These are phyloP conservation scores for Fistularia commersonii DNA, from an alignment of 2,797 vertebrate genomes.

Conservation along the genomic window DNA sequence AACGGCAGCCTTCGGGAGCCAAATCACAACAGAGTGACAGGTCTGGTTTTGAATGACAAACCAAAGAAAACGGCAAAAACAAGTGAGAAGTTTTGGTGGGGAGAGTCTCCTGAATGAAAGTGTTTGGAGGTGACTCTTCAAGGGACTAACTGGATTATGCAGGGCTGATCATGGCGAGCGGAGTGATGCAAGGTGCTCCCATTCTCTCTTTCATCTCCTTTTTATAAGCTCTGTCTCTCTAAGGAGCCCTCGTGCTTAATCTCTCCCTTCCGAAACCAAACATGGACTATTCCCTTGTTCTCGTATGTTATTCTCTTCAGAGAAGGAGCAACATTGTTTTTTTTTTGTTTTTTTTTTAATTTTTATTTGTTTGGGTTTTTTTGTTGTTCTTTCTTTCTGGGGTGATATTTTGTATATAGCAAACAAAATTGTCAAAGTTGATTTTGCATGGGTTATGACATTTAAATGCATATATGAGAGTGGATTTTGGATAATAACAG, in stretches of 20 bases:
- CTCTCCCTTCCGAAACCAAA: constrained; percentile 40
- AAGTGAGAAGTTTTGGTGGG: constrained; percentile 4
- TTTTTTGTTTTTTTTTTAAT: too few relatives aligned
- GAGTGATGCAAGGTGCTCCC: constrained; percentile 34
- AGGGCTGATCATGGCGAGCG: constrained; percentile 27
- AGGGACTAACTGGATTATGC: constrained; percentile 59
- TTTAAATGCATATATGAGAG: too few relatives aligned
- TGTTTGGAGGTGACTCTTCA: constrained; percentile 39
- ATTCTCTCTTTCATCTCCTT: constrained; percentile 23
- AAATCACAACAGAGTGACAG: too few relatives aligned
- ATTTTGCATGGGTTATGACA: too few relatives aligned
- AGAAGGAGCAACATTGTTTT: too few relatives aligned
- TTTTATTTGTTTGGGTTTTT: too few relatives aligned
- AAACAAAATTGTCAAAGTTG: too few relatives aligned
- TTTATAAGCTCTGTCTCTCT: constrained; percentile 35
- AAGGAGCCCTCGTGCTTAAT: constrained; percentile 43
- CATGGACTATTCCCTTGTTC: constrained; percentile 24
- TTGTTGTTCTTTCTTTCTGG: too few relatives aligned
- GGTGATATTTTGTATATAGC: too few relatives aligned
- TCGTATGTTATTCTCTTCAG: not conserved
- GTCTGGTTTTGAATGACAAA: not conserved
- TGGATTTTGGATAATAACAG: too few relatives aligned
- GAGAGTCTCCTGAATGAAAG: constrained; percentile 11
- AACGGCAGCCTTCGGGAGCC: too few relatives aligned
- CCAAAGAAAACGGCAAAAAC: constrained; percentile 7